phyloP scores from a whole-genome alignment of 2,797 vertebrate species.

The Acestrorhynchus altus region DNA sequence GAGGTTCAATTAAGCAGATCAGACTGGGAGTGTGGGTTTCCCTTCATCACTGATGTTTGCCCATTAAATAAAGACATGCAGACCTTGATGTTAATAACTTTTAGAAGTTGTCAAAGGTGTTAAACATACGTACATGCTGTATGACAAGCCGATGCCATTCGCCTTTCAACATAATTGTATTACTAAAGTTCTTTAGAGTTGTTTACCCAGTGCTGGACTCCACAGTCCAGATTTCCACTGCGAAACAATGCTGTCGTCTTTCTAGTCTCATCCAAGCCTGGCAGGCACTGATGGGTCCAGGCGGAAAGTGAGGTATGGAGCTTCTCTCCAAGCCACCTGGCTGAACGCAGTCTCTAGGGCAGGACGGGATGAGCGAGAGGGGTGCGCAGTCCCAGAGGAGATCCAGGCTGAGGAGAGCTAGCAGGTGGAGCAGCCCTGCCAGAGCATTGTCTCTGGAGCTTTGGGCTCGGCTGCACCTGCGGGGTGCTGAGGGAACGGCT shows the following conservation, averaged over 20 bases:
- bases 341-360: conserved; percentile 33
- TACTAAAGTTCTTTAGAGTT: background rate
- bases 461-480: conserved; percentile 44
- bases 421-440: conserved; percentile 44
- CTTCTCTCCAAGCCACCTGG: conserved; percentile 30
- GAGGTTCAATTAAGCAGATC: no score
- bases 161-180: background rate
- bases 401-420: conserved; percentile 28
- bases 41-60: no score
- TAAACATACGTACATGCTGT: background rate
- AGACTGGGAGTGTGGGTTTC: no score
- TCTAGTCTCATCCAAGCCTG: conserved; percentile 12
- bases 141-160: no score
- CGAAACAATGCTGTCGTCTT: background rate
- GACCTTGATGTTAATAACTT: no score
- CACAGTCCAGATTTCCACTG: background rate
- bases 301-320: conserved; percentile 24
- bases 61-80: no score
- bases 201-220: background rate
- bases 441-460: conserved; percentile 58
- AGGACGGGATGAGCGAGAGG: conserved; percentile 24
- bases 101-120: no score
- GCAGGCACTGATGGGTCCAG: conserved; percentile 29
- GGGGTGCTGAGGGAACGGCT: conserved; percentile 46
- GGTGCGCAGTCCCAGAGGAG: conserved; percentile 18